Evolutionary conservation across 2,113 vertebrate species (phyloP).

Genomic region (Myodes glareolus): DNA sequence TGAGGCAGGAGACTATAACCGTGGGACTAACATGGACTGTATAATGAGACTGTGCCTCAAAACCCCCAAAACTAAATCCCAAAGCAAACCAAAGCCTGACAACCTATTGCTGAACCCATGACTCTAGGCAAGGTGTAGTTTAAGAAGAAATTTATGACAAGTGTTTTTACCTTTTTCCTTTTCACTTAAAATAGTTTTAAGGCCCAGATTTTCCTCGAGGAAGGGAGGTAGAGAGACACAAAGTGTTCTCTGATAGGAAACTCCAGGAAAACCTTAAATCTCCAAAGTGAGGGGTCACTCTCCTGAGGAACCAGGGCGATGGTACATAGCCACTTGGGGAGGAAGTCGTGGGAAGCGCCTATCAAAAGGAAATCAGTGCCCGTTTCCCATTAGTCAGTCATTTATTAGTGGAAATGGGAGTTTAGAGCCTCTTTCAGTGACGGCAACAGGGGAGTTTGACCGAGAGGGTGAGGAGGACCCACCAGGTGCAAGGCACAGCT

Average conservation of each 20-base stretch:
- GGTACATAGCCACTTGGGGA: neutral
- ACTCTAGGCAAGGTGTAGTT: neutral
- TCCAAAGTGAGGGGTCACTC: neutral
- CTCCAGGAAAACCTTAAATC: neutral
- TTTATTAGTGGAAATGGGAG: constrained; percentile 62
- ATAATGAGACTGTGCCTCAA: neutral
- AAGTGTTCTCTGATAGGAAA: neutral
- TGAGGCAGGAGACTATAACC: too few relatives aligned
- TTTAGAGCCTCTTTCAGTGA: constrained; percentile 65
- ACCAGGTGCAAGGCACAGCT: neutral
- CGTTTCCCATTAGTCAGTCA: constrained; percentile 62
- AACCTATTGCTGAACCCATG: neutral
- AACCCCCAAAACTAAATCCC: neutral
- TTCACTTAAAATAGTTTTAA: neutral
- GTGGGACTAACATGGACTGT: neutral
- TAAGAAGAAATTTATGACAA: neutral
- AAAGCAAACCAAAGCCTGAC: neutral
- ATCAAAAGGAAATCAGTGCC: constrained; percentile 59
- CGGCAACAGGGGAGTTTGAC: constrained; percentile 9
- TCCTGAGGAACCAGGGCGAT: neutral
- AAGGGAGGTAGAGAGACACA: neutral
- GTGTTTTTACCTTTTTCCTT: neutral
- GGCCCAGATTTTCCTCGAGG: neutral
- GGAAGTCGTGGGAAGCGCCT: neutral
- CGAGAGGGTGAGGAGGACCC: neutral